phyloP scores from a whole-genome alignment of 2,888 invertebrate genomes.

The Fragum fragum region DNA sequence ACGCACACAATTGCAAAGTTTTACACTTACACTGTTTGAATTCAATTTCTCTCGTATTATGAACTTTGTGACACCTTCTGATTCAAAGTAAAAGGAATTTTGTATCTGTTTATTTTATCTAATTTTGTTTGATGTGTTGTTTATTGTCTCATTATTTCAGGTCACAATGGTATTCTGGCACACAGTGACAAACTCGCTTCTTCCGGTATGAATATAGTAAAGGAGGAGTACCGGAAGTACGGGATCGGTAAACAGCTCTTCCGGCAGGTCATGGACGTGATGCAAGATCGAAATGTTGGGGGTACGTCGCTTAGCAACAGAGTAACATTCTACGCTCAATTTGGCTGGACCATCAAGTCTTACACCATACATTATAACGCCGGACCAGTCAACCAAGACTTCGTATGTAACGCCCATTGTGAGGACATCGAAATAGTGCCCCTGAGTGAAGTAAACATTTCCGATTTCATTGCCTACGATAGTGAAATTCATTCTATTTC shows the following conservation, averaged over 20 bases:
- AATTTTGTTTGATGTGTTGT: too few relatives aligned
- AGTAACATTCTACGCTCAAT: slow-evolving; percentile 74
- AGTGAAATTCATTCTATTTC: slow-evolving; percentile 72
- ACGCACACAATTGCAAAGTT: too few relatives aligned
- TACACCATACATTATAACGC: slow-evolving; percentile 75
- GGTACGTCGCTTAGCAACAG: slow-evolving; percentile 74
- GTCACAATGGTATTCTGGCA: slow-evolving; percentile 74
- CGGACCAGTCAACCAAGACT: slow-evolving; percentile 70
- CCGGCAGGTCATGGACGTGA: slow-evolving; percentile 72
- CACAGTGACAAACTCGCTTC: slow-evolving; percentile 73
- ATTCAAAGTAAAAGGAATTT: too few relatives aligned
- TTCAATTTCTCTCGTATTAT: too few relatives aligned
- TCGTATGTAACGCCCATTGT: slow-evolving; percentile 53
- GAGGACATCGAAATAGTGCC: slow-evolving; percentile 67
- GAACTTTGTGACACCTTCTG: too few relatives aligned
- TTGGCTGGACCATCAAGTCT: slow-evolving; percentile 76
- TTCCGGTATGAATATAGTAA: slow-evolving; percentile 75
- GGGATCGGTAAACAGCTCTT: slow-evolving; percentile 72
- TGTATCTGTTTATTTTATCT: too few relatives aligned
- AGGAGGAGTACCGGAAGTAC: slow-evolving; percentile 68
- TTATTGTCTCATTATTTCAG: slow-evolving; percentile 36
- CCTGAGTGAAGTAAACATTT: slow-evolving; percentile 59
- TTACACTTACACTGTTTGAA: too few relatives aligned
- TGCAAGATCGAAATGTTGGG: slow-evolving; percentile 74
- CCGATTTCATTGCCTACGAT: slow-evolving; percentile 74